Evolutionary conservation across 92 coral and sea anemone species (phyloP), one percentile per base, ranked within the genome.

Genomic region (Blastomussa wellsi): DNA sequence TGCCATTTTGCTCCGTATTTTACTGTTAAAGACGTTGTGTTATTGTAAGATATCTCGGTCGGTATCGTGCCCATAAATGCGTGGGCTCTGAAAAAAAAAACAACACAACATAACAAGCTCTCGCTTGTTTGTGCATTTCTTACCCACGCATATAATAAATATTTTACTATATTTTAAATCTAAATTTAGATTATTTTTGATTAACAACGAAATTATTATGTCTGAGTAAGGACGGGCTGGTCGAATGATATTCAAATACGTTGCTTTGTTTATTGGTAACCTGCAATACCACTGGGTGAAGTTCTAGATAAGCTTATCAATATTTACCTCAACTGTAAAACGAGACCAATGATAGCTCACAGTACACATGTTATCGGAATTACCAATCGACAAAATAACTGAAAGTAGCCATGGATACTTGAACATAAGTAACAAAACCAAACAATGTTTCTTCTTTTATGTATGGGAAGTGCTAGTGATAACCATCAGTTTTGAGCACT

Each of bases 161-260:
- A 57, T 36, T 55, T 79, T 62, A 60, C 7, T 16, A 2, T n/a
- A 38, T 5, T 79, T 32, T 39, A 17, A 28, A 29, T n/a, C 72
- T 79, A 79, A 38, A 60, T 79, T 79, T 79, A 79, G 82, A 79
- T 69, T 55, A 8, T 79, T 39, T 37, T 47, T 28, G 68, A n/a
- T 14, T 29, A 20, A 22, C 26, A 14, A 35, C 29, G 33, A 39
- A n/a, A 42, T 60, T 12, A 44, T 59, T 17, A 28, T 29, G n/a
- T 62, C 24, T 79, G 53, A 39, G 38, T 37, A 35, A 78, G 14
- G 7, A 13, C 82, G 52, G 72, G 10, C 48, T 20, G 0, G 28
- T 1, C 44, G 53, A 79, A 39, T 4, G 29, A 62, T 38, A 39
- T 37, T 26, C 28, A 17, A 62, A 62, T 62, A 62, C 3, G 68